phyloP scores from a whole-genome alignment of 2,888 invertebrate genomes.

The Xestoiulus laeticollis region DNA sequence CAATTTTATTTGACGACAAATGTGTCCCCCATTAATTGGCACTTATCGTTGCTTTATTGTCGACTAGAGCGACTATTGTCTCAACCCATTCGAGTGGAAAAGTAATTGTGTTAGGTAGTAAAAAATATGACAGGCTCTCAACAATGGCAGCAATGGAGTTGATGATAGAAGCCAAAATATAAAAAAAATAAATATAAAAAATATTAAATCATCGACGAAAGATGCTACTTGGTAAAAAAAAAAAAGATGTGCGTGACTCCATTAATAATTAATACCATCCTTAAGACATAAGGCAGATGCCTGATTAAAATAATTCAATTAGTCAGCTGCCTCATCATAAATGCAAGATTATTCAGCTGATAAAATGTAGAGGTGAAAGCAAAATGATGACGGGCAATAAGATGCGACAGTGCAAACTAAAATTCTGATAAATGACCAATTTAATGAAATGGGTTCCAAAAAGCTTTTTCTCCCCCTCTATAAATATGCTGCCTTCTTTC shows the following conservation, averaged over 20 bases:
- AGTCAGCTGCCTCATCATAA: neutral
- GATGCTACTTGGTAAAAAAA: neutral
- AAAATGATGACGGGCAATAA: neutral
- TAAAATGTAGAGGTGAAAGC: neutral
- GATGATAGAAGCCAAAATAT: neutral
- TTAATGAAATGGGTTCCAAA: neutral
- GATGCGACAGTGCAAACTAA: neutral
- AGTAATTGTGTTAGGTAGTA: neutral
- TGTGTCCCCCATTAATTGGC: constrained; percentile 13
- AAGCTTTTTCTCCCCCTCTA: neutral
- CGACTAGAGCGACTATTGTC: constrained; percentile 1
- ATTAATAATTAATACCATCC: constrained; percentile 12
- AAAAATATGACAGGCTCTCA: constrained; percentile 18
- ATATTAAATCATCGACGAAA: neutral
- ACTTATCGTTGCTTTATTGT: neutral
- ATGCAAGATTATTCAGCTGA: constrained; percentile 24
- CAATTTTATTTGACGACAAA: constrained; percentile 33
- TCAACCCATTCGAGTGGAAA: neutral
- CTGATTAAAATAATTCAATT: constrained; percentile 25
- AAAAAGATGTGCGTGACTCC: neutral
- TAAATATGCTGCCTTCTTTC: neutral
- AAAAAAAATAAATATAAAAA: neutral
- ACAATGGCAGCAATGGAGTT: neutral
- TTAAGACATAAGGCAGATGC: neutral
- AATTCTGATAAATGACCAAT: neutral